These are phyloP conservation scores for Cantharis nigra DNA, from an alignment of 2,888 invertebrate species.

Conservation along the genomic window DNA sequence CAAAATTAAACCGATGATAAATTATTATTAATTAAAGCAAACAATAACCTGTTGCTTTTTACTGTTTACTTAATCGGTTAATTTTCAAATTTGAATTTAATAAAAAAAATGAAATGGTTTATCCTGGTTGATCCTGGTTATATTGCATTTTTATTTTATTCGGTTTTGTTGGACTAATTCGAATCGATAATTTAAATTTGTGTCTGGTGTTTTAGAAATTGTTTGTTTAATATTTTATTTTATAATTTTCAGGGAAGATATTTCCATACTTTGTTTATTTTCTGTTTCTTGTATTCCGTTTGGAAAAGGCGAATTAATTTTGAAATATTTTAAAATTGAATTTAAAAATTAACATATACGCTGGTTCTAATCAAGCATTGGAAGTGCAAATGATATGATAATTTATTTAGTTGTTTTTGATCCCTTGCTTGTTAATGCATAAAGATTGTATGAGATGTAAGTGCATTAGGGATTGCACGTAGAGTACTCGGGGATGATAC, in stretches of 20 bases:
- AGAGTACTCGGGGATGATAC: neutral
- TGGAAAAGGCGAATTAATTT: neutral
- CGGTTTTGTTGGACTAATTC: neutral
- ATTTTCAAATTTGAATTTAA: too few relatives aligned
- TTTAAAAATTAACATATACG: slow-evolving; percentile 11
- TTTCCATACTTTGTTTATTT: neutral
- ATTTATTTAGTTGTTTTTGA: slow-evolving; percentile 16
- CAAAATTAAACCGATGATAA: too few relatives aligned
- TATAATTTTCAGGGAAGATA: neutral
- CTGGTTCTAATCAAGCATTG: slow-evolving; percentile 11
- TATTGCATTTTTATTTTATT: neutral
- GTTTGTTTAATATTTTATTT: neutral
- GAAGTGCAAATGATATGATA: slow-evolving; percentile 7
- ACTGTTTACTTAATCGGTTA: too few relatives aligned
- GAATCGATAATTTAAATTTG: neutral
- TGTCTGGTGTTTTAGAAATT: neutral
- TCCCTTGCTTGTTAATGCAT: slow-evolving; percentile 13
- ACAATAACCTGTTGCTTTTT: too few relatives aligned
- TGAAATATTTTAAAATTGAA: neutral
- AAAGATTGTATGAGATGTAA: slow-evolving; percentile 19
- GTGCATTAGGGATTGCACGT: slow-evolving; percentile 18
- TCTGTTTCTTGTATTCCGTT: neutral
- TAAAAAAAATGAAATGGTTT: neutral
- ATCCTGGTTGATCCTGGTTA: neutral
- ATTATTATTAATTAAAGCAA: too few relatives aligned